Evolutionary conservation across 37 sponge, comb jelly and placozoan genomes (phyloP).

Genomic region (Axinella damicornis): DNA sequence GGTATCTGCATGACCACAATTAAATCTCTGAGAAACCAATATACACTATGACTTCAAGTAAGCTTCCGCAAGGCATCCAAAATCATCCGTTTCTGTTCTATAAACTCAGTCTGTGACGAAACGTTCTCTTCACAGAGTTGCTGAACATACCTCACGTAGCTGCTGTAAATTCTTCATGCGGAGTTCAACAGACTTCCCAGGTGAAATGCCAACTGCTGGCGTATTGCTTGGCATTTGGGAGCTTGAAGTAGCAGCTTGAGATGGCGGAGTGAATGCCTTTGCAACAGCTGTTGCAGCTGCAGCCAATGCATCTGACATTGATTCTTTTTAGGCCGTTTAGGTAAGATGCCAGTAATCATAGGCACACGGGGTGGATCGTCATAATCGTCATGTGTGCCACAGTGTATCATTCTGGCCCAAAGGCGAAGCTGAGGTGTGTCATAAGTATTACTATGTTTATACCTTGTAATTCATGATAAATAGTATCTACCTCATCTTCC

Average conservation of each 20-base stretch:
- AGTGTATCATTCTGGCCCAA: slow-evolving; percentile 21
- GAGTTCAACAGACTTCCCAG: slow-evolving; percentile 5
- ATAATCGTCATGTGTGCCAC: slow-evolving; percentile 11
- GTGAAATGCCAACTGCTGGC: background rate
- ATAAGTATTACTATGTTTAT: slow-evolving; percentile 20
- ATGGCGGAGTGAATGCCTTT: background rate
- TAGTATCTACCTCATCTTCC: too few species aligned
- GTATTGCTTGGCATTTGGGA: background rate
- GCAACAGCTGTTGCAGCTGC: slow-evolving; percentile 2
- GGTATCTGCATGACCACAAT: too few species aligned
- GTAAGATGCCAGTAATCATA: background rate
- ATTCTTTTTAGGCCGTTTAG: background rate
- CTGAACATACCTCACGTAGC: slow-evolving; percentile 13
- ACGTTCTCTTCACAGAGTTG: slow-evolving; percentile 1
- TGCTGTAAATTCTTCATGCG: slow-evolving; percentile 17
- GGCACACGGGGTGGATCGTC: slow-evolving; percentile 24
- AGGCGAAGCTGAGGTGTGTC: slow-evolving; percentile 16
- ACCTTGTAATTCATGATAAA: background rate
- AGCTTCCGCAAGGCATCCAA: background rate
- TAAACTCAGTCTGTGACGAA: background rate
- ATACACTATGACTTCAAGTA: background rate
- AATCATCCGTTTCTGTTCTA: slow-evolving; percentile 7
- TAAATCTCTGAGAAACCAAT: too few species aligned
- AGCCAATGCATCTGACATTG: background rate
- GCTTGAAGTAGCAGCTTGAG: background rate